Percentiles rank a stretch among this genome's conserved stretches.
phyloP scores from a whole-genome alignment of 1,140 invertebrate genomes.

The Saccostrea cuccullata region DNA sequence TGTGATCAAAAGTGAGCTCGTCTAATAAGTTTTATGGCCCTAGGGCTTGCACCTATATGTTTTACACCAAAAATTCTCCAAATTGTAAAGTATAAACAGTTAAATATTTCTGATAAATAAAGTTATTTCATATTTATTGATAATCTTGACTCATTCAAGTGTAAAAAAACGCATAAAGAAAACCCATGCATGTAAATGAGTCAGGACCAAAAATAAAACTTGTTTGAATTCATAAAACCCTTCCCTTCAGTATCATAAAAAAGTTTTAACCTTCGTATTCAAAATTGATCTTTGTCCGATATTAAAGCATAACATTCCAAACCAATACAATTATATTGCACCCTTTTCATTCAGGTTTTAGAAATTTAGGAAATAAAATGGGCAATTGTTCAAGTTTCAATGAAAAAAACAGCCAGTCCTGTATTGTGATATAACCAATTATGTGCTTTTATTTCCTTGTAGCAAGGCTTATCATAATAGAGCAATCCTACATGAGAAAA shows the following conservation, averaged over 20 bases:
- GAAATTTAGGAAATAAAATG: background rate
- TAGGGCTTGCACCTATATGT: too few species aligned
- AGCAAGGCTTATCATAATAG: background rate
- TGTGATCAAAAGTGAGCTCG: too few species aligned
- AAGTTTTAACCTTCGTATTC: background rate
- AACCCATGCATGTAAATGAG: background rate
- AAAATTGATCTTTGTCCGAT: background rate
- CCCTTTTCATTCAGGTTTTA: background rate
- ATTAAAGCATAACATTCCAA: background rate
- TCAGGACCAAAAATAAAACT: too few species aligned
- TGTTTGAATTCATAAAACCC: too few species aligned
- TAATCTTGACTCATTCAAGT: background rate
- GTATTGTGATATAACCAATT: background rate
- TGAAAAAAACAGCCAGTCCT: background rate
- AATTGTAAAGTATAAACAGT: background rate
- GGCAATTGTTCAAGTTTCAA: background rate
- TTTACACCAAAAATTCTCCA: too few species aligned
- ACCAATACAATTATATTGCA: background rate
- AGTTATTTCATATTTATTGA: background rate
- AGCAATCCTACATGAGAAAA: too few species aligned
- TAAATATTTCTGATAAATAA: background rate
- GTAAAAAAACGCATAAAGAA: background rate
- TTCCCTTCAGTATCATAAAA: background rate
- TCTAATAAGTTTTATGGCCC: too few species aligned
- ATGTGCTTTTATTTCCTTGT: background rate